These are phyloP conservation scores for Zoanthus solanderi DNA, from an alignment of 92 coral and sea anemone species.

Conservation along the genomic window DNA sequence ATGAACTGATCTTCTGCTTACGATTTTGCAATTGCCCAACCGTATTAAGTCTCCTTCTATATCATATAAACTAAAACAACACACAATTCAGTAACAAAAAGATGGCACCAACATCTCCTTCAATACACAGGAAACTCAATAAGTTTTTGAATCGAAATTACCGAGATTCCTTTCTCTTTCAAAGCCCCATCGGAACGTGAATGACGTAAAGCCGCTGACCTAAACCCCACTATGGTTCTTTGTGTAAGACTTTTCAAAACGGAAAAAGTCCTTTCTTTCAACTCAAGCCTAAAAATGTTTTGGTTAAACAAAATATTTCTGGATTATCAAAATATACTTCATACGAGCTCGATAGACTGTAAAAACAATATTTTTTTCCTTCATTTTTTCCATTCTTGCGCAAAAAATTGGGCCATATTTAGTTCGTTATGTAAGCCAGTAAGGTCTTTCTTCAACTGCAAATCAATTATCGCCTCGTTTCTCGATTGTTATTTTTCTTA, in stretches of 20 bases:
- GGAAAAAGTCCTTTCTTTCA: background rate
- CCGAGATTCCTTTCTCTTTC: slow-evolving; percentile 49
- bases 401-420: background rate
- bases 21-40: background rate
- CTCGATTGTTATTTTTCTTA: too few relatives aligned
- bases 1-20: slow-evolving; percentile 22
- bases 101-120: background rate
- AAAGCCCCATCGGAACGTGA: slow-evolving; percentile 40
- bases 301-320: background rate
- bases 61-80: background rate
- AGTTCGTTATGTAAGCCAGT: too few relatives aligned
- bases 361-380: background rate
- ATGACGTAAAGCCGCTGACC: slow-evolving; percentile 28
- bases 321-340: background rate
- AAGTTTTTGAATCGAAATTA: slow-evolving; percentile 23
- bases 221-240: background rate
- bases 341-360: background rate
- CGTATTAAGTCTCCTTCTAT: slow-evolving; percentile 1
- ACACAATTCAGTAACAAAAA: background rate
- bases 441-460: too few relatives aligned
- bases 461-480: too few relatives aligned
- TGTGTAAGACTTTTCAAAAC: background rate
- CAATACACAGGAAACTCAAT: slow-evolving; percentile 25
- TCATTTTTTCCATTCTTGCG: background rate
- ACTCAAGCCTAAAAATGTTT: background rate